A percentile compares a stretch with the other conserved stretches of the same genome.
Conservation (phyloP, 37 sponge, comb jelly and placozoan genomes). For the Aphrocallistes beatrix region DNA sequence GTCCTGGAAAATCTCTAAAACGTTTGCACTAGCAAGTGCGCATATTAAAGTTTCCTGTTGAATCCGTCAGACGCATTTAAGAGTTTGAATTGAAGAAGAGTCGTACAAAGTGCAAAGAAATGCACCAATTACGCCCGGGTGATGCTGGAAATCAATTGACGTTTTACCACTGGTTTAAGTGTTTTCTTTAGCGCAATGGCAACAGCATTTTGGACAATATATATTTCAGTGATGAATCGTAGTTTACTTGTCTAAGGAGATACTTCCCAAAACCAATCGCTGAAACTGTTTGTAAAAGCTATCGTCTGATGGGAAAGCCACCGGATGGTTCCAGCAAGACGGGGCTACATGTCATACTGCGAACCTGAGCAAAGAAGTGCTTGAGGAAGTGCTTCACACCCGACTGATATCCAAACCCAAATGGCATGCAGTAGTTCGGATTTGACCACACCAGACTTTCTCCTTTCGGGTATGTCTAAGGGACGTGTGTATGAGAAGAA, state of each 20-base stretch:
- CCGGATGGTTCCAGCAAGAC: not conserved
- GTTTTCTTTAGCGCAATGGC: not conserved
- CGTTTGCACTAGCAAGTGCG: too few relatives aligned
- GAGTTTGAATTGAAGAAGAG: too few relatives aligned
- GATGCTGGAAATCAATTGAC: not conserved
- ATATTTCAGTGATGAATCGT: not conserved
- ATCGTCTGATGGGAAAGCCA: not conserved
- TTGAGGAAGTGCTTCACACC: not conserved
- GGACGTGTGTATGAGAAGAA: too few relatives aligned
- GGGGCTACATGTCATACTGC: not conserved
- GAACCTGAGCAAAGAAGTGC: not conserved
- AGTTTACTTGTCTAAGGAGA: not conserved
- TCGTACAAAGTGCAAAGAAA: too few relatives aligned
- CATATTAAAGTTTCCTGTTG: too few relatives aligned
- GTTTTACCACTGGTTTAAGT: not conserved
- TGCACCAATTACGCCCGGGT: not conserved
- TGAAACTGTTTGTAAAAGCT: not conserved
- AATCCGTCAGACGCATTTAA: too few relatives aligned
- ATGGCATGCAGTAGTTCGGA: too few relatives aligned
- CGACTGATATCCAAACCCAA: too few relatives aligned
- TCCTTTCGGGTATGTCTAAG: too few relatives aligned
- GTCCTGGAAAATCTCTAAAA: too few relatives aligned
- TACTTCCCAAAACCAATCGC: not conserved
- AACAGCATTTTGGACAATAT: not conserved
- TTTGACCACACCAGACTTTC: too few relatives aligned